phyloP scores from a whole-genome alignment of 2,797 vertebrate genomes.

The Tangara arthus region DNA sequence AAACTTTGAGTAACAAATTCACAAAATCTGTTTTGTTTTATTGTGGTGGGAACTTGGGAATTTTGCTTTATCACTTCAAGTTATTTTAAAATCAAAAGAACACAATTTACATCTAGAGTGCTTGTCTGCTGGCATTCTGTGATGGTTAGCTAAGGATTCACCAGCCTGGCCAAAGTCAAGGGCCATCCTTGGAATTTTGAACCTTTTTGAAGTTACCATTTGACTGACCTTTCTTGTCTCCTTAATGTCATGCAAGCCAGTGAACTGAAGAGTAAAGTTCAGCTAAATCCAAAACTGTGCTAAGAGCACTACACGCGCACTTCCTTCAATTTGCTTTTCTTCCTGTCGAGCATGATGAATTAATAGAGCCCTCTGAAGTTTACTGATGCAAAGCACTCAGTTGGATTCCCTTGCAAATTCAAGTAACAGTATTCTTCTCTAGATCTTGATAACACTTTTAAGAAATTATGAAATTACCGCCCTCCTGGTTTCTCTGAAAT shows the following conservation, averaged over 20 bases:
- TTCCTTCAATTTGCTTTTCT: constrained; percentile 44
- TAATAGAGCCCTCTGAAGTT: constrained; percentile 22
- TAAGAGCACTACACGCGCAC: not conserved
- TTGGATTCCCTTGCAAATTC: constrained; percentile 15
- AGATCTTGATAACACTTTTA: not conserved
- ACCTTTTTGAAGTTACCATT: constrained; percentile 46
- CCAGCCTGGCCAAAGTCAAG: not conserved
- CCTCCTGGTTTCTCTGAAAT: not conserved
- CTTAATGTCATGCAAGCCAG: constrained; percentile 36
- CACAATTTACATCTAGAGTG: not conserved
- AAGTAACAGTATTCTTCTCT: not conserved
- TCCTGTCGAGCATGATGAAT: not conserved
- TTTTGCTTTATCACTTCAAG: not conserved
- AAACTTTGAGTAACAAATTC: not conserved
- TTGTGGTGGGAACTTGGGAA: not conserved
- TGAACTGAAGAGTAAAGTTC: constrained; percentile 66
- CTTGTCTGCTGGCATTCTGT: not conserved
- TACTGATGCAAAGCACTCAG: constrained; percentile 22
- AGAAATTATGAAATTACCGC: not conserved
- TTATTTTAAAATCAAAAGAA: not conserved
- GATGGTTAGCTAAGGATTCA: not conserved
- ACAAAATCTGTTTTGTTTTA: not conserved
- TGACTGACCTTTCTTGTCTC: constrained; percentile 62
- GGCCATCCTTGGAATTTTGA: constrained; percentile 4
- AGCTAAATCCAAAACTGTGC: constrained; percentile 47